Percentiles rank a stretch among this genome's conserved stretches.
Evolutionary conservation across 1,140 invertebrate species (phyloP).

Genomic region (Ylistrum balloti): DNA sequence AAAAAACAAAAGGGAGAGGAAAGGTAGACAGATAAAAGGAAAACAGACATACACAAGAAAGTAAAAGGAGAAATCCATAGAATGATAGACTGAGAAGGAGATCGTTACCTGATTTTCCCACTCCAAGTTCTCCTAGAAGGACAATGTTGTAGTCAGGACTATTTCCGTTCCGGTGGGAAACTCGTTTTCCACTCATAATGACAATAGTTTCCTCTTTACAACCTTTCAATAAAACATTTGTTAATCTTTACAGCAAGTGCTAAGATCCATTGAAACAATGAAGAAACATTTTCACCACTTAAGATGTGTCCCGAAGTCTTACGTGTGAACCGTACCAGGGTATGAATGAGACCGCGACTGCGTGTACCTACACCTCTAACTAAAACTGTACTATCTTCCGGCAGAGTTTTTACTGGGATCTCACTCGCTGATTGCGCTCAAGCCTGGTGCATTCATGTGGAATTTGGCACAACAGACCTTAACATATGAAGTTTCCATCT

Average conservation of each 20-base stretch:
- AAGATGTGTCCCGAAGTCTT: neutral
- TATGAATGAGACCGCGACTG: neutral
- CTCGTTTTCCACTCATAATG: slow-evolving; percentile 53
- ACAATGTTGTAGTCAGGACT: slow-evolving; percentile 77
- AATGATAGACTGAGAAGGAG: neutral
- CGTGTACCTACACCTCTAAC: neutral
- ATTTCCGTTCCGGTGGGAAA: slow-evolving; percentile 57
- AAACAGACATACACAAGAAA: too few species aligned
- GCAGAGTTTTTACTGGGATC: neutral
- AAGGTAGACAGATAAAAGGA: too few species aligned
- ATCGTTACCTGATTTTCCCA: slow-evolving; percentile 81
- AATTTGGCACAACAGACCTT: neutral
- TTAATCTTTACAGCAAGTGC: neutral
- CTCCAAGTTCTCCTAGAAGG: slow-evolving; percentile 78
- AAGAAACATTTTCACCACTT: neutral
- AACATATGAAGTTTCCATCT: slow-evolving; percentile 35
- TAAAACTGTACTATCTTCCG: neutral
- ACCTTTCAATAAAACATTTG: neutral
- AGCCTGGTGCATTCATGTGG: slow-evolving; percentile 31
- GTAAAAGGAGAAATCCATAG: too few species aligned
- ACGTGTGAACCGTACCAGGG: neutral
- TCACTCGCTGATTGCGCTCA: slow-evolving; percentile 2
- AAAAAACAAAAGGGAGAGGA: too few species aligned
- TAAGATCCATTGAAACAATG: neutral
- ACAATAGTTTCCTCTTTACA: neutral